A percentile compares a stretch with the other conserved stretches of the same genome.
These are phyloP conservation scores for Melieria omissa DNA, from an alignment of 2,888 invertebrate genomes.

Conservation along the genomic window DNA sequence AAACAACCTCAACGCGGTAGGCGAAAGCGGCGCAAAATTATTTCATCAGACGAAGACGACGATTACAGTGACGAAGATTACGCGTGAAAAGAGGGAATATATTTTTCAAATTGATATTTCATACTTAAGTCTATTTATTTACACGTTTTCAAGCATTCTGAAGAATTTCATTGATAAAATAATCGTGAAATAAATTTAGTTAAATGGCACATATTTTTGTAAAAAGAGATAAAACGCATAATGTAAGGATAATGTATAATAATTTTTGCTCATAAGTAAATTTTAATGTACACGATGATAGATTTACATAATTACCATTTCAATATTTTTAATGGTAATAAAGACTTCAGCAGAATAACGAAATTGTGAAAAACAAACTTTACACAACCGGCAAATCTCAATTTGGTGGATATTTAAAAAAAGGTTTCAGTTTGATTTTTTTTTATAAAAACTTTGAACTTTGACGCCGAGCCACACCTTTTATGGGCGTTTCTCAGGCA, in stretches of 20 bases:
- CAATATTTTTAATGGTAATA: no score
- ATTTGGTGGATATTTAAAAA: no score
- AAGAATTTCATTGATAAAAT: background rate
- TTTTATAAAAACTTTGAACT: no score
- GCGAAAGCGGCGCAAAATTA: constrained; percentile 70
- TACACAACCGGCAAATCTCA: no score
- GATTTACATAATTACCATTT: background rate
- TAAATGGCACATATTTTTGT: no score
- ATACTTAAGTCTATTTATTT: constrained; percentile 4
- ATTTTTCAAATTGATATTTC: background rate
- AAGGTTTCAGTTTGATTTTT: no score
- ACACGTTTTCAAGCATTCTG: background rate
- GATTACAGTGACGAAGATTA: constrained; percentile 73
- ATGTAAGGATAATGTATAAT: background rate
- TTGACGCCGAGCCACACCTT: no score
- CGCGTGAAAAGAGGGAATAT: constrained; percentile 44
- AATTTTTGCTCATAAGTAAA: constrained; percentile 1
- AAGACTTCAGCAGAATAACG: no score
- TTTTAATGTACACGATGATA: constrained; percentile 10
- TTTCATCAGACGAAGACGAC: constrained; percentile 73
- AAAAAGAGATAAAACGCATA: no score
- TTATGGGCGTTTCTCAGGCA: no score
- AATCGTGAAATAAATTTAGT: background rate
- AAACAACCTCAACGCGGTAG: constrained; percentile 54
- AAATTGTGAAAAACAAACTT: no score